A percentile compares a stretch with the other conserved stretches of the same genome.
phyloP scores from a whole-genome alignment of 1,140 invertebrate genomes.

The Bathynomus jamesi region DNA sequence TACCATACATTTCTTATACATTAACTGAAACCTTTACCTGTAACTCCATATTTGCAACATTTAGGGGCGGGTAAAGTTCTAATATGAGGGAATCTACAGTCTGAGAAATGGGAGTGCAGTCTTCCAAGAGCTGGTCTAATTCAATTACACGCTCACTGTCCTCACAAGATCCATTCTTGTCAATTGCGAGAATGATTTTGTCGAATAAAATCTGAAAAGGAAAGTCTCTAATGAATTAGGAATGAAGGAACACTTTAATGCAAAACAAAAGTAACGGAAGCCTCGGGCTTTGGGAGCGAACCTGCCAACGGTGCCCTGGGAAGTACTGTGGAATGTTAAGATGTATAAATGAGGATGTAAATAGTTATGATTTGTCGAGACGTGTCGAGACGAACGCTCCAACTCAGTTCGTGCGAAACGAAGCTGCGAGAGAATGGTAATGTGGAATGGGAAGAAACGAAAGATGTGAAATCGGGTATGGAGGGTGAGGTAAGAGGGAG shows the following conservation, averaged over 20 bases:
- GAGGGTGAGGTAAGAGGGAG: too few relatives aligned
- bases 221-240: neutral
- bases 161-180: constrained; percentile 14
- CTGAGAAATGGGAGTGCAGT: constrained; percentile 12
- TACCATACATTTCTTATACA: too few relatives aligned
- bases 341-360: too few relatives aligned
- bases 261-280: neutral
- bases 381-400: too few relatives aligned
- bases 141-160: constrained; percentile 7
- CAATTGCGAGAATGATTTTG: constrained; percentile 15
- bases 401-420: too few relatives aligned
- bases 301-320: too few relatives aligned
- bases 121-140: constrained; percentile 18
- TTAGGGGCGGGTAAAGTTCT: constrained; percentile 25
- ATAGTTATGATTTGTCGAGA: too few relatives aligned
- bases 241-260: neutral
- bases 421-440: too few relatives aligned
- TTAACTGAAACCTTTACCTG: too few relatives aligned
- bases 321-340: too few relatives aligned
- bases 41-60: constrained; percentile 23
- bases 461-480: too few relatives aligned
- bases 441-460: too few relatives aligned
- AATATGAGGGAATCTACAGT: constrained; percentile 20
- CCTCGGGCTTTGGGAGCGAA: neutral
- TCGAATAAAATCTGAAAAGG: constrained; percentile 21